Base-by-base conservation (phyloP, 2,888 invertebrate genomes). In the Shargacucullia verbasci region DNA sequence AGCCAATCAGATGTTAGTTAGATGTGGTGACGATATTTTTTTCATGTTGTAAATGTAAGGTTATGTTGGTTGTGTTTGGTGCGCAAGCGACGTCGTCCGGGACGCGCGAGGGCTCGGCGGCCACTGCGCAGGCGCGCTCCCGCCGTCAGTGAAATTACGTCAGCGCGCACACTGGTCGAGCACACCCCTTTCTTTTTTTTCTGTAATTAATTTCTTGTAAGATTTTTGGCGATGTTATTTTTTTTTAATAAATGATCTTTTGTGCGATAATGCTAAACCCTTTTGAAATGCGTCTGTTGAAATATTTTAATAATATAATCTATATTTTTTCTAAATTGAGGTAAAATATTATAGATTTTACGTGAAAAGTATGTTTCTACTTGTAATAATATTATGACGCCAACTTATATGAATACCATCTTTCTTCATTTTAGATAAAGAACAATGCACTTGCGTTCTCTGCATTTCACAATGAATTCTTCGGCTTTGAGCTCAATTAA, bases 181-280 rank as follows among this genome's bases (percentile, higher is more conserved):
- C 87, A 82, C 90, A 91, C 91, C 92, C 93, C 93, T 89, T 92
- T 92, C 88, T 86, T 91, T 92, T 91, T 91, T 90, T 90, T 87
- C 83, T 81, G 82, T 89, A 89, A 92, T 92, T 91, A 91, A 86
- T 91, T 92, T 91, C 89, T 89, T 91, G 88, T 85, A 80, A 86
- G 86, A 89, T 88, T 91, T 90, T 86, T 86, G 89, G 86, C 80
- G 78, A 73, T 66, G 71, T 58, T 49, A 74, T 85, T 86, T 88
- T 89, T 85, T 81, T 78, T 70, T 72, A 45, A 63, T 46, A 68
- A 50, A 62, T 72, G 70, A 60, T 71, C 48, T 52, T 35, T 47
- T 54, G 41, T 48, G 58, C 68, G 70, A 66, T 80, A 71, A 64
- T 70, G 59, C 34, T 49, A 33, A 57, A 59, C 55, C 43, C 39